A percentile compares a stretch with the other conserved stretches of the same genome.
Conservation (phyloP, 2,888 invertebrate species). For the Thereva unica region DNA sequence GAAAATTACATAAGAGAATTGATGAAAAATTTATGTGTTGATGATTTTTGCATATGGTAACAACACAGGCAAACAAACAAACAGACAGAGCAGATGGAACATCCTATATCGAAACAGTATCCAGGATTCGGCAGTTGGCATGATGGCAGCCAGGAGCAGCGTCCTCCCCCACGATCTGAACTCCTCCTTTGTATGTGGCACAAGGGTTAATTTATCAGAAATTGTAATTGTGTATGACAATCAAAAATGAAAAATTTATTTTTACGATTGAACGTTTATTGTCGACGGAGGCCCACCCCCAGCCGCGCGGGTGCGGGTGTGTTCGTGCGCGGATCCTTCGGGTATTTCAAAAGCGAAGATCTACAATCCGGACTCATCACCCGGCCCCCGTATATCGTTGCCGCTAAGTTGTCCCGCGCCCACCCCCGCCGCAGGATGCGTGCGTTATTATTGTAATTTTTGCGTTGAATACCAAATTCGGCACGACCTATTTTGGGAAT, state of each 20-base stretch:
- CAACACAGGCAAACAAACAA: slow-evolving; percentile 3
- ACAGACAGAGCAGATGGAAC: not conserved
- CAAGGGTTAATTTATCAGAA: slow-evolving; percentile 40
- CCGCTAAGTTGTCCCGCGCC: not conserved
- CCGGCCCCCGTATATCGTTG: no score
- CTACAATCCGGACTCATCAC: not conserved
- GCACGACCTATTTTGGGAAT: slow-evolving; percentile 28
- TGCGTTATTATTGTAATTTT: slow-evolving; percentile 33
- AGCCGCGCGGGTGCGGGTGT: not conserved
- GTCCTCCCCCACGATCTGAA: no score
- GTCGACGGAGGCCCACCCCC: not conserved
- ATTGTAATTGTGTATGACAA: slow-evolving; percentile 42
- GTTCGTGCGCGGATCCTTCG: not conserved
- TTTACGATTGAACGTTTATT: slow-evolving; percentile 42
- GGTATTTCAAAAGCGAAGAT: not conserved
- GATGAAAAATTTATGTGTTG: slow-evolving; percentile 43
- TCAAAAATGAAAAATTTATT: slow-evolving; percentile 42
- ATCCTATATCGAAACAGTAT: no score
- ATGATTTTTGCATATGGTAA: slow-evolving; percentile 42
- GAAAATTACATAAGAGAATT: slow-evolving; percentile 41
- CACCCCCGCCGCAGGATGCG: not conserved
- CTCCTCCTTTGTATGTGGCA: slow-evolving; percentile 19
- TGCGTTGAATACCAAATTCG: slow-evolving; percentile 33
- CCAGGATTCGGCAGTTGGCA: no score
- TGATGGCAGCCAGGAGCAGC: no score